Evolutionary conservation across 2,113 vertebrate genomes (phyloP), one percentile per base, ranked within the genome.

Genomic region (Eulemur rufifrons): DNA sequence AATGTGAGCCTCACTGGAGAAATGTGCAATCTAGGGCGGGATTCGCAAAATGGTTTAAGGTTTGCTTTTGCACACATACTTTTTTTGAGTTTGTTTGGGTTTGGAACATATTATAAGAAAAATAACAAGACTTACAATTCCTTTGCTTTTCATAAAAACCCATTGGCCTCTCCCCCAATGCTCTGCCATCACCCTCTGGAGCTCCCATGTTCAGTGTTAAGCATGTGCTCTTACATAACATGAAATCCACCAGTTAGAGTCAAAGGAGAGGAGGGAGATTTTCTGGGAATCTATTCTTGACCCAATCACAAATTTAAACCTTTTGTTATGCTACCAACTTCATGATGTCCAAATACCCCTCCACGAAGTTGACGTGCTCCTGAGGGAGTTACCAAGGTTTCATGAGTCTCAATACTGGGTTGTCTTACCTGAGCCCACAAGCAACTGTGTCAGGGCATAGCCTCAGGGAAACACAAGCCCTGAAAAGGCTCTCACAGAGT

Each of bases 11-110:
- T 98, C 98, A 97, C 87, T 98, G 98, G 98, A 99, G 98, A 98
- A 98, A 98, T 98, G 98, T 98, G 98, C 98, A 99, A 98, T 98
- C 97, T 97, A 98, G 98, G 98, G 98, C 96, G 98, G 98, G 98
- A 98, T 98, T 98, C 97, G 5, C 95, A 98, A 98, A 98, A 98
- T 95, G 96, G 95, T 97, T 97, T 96, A 98, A 97, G 91, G 85
- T 91, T 97, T 97, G 95, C 96, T 91, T 98, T 97, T 56, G 95
- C 94, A 98, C 97, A 93, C 95, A 96, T 89, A 89, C 47, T 80
- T 23, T 95, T 37, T 90, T 97, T 34, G 23, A 95, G 93, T 97
- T 97, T 97, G 86, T 50, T 98, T 98, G 69, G 95, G 68, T 80
- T 98, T 97, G 95, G 96, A 98, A 98, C 97, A 94, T 94, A 96